These are phyloP conservation scores for Melipona bicolor DNA, from an alignment of 2,888 invertebrate genomes.

Conservation along the genomic window DNA sequence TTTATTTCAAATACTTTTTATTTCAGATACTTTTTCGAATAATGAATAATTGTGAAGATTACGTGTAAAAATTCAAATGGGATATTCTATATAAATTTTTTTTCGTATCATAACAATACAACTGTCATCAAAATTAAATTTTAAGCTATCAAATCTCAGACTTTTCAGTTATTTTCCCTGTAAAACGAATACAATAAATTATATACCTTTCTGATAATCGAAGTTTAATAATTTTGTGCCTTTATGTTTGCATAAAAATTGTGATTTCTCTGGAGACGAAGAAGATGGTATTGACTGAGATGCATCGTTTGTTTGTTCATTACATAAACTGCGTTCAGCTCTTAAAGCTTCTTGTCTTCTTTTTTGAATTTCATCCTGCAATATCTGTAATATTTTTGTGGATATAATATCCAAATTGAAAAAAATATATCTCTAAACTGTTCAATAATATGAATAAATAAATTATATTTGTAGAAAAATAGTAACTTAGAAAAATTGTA, in stretches of 20 bases:
- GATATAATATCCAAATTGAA: constrained; percentile 43
- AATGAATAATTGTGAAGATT: too few species aligned
- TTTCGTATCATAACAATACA: too few species aligned
- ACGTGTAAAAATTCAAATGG: too few species aligned
- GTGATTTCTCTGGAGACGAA: constrained; percentile 77
- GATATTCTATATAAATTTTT: too few species aligned
- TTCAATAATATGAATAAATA: neutral
- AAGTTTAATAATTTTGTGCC: constrained; percentile 86
- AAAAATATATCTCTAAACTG: neutral
- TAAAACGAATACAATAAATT: neutral
- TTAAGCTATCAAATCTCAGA: too few species aligned
- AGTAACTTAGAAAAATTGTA: neutral
- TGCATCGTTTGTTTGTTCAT: constrained; percentile 70
- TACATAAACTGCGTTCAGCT: constrained; percentile 85
- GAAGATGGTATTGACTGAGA: constrained; percentile 79
- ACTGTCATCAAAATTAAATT: too few species aligned
- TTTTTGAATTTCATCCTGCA: constrained; percentile 91
- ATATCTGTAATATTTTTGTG: constrained; percentile 85
- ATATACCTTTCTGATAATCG: constrained; percentile 81
- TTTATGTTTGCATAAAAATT: constrained; percentile 85
- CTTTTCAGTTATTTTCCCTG: too few species aligned
- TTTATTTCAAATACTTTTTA: too few species aligned
- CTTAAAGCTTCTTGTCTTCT: constrained; percentile 92
- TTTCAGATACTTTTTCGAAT: too few species aligned
- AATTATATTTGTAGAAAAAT: neutral